These are phyloP conservation scores for Gymnorhina tibicen DNA, from an alignment of 2,113 vertebrate species.

Conservation along the genomic window DNA sequence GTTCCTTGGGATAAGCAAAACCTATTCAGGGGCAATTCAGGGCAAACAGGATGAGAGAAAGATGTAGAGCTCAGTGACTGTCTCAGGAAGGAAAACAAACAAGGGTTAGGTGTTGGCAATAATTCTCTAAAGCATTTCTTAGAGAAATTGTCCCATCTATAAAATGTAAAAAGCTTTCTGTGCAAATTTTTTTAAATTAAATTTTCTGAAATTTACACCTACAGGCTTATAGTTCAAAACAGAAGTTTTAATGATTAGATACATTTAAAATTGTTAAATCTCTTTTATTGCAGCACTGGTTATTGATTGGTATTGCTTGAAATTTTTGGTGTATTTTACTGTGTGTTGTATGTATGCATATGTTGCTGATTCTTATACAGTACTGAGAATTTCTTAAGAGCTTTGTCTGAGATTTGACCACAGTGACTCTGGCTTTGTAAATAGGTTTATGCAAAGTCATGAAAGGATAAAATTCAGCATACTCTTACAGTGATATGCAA, in stretches of 20 bases:
- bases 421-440: not conserved
- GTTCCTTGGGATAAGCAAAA: not conserved
- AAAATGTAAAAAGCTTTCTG: not conserved
- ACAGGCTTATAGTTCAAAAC: not conserved
- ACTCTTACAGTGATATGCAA: not conserved
- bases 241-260: not conserved
- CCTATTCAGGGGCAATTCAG: not conserved
- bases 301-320: not conserved
- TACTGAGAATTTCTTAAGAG: not conserved
- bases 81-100: not conserved
- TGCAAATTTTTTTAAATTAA: not conserved
- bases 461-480: not conserved
- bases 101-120: not conserved
- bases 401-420: not conserved
- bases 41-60: not conserved
- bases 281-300: not conserved
- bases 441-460: not conserved
- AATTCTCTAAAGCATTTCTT: not conserved
- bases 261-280: not conserved
- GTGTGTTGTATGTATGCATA: rapidly evolving
- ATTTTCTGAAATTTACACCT: not conserved
- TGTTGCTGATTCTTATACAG: not conserved
- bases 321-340: not conserved
- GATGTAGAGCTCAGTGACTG: not conserved
- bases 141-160: not conserved